Percentiles rank a stretch among this genome's conserved stretches.
Conservation (phyloP, 2,888 invertebrate species). For the Andrena fulva region DNA sequence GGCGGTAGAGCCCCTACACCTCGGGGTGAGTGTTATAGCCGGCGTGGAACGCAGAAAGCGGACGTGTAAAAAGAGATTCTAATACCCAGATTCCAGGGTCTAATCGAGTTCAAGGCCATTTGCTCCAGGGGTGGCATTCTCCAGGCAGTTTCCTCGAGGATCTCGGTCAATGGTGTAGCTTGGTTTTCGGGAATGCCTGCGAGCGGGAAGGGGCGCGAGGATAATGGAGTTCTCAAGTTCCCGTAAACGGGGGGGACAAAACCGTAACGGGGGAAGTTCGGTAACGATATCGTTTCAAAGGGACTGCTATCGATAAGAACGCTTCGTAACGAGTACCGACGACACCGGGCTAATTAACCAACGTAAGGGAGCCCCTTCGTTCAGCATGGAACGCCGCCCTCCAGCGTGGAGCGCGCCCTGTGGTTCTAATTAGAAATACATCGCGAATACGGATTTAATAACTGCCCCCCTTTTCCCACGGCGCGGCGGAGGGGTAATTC, state of each 20-base stretch:
- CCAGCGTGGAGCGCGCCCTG: not conserved
- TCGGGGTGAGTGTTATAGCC: not conserved
- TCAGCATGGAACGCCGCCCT: slow-evolving; percentile 2
- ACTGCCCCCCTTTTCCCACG: slow-evolving; percentile 21
- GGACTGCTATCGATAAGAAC: slow-evolving; percentile 52
- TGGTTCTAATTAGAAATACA: slow-evolving; percentile 42
- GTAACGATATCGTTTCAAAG: slow-evolving; percentile 61
- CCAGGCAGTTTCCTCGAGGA: slow-evolving; percentile 48
- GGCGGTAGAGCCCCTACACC: not conserved
- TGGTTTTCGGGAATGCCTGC: slow-evolving; percentile 66
- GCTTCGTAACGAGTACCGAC: slow-evolving; percentile 55
- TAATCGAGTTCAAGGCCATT: slow-evolving; percentile 73
- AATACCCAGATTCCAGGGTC: slow-evolving; percentile 38
- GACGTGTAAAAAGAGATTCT: slow-evolving; percentile 53
- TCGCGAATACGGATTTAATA: slow-evolving; percentile 42
- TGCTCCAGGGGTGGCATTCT: slow-evolving; percentile 46
- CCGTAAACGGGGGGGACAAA: slow-evolving; percentile 69
- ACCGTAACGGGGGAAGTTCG: slow-evolving; percentile 60
- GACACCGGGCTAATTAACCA: slow-evolving; percentile 48
- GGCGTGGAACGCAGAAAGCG: slow-evolving; percentile 28
- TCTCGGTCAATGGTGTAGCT: slow-evolving; percentile 70
- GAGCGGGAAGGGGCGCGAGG: slow-evolving; percentile 45
- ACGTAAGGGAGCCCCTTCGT: slow-evolving; percentile 7
- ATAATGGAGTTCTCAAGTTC: slow-evolving; percentile 73
- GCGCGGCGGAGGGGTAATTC: slow-evolving; percentile 37